Conservation (phyloP, 2,888 invertebrate genomes). For the Erebia ligea region DNA sequence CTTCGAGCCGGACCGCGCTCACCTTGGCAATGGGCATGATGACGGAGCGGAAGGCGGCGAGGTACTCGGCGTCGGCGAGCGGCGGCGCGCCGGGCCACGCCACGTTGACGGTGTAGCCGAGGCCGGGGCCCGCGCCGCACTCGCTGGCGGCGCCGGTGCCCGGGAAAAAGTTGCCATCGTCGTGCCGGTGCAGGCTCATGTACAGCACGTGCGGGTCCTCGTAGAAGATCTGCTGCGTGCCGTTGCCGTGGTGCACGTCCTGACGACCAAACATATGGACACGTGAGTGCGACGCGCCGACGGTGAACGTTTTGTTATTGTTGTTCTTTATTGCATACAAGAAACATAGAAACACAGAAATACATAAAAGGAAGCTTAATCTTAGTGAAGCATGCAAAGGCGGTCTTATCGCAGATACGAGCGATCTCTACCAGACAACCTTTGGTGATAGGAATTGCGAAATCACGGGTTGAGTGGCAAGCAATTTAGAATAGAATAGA, state of each 20-base stretch:
- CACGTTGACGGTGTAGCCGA: constrained; percentile 97
- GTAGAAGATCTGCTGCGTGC: constrained; percentile 99
- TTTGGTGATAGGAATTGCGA: too few relatives aligned
- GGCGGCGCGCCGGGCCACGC: constrained; percentile 97
- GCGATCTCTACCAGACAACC: too few relatives aligned
- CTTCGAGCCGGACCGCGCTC: constrained; percentile 9
- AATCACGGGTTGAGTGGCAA: too few relatives aligned
- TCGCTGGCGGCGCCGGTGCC: constrained; percentile 98
- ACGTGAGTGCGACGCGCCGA: neutral
- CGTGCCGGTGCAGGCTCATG: constrained; percentile 98
- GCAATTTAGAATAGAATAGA: too few relatives aligned
- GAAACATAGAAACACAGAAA: too few relatives aligned
- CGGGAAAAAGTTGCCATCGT: constrained; percentile 99
- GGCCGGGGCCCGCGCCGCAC: constrained; percentile 94
- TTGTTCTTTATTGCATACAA: neutral
- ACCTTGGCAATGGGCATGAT: constrained; percentile 97
- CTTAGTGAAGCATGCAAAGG: too few relatives aligned
- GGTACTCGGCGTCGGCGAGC: constrained; percentile 97
- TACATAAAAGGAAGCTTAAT: too few relatives aligned
- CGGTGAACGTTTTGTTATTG: neutral
- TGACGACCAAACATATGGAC: constrained; percentile 51
- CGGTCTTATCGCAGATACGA: too few relatives aligned
- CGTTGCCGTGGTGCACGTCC: constrained; percentile 99
- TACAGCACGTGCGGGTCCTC: constrained; percentile 97
- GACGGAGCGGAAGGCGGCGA: constrained; percentile 97